Evolutionary conservation across 2,113 vertebrate species (phyloP).

Genomic region (Manacus vitellinus): DNA sequence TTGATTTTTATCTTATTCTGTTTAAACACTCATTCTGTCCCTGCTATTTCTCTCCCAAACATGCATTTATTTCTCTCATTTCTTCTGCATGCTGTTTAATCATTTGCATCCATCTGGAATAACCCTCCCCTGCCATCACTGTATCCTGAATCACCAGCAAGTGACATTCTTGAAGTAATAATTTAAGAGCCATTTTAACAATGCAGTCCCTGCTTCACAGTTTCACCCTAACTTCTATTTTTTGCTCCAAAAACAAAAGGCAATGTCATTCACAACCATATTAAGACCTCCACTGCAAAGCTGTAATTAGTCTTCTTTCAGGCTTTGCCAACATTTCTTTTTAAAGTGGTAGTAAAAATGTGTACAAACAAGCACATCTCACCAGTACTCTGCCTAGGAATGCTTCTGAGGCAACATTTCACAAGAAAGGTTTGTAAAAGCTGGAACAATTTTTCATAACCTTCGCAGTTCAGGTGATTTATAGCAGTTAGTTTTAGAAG

Average conservation of each 20-base stretch:
- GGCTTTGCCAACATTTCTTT: conserved; percentile 34
- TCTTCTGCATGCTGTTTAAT: conserved; percentile 38
- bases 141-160: conserved; percentile 52
- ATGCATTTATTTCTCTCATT: conserved; percentile 8
- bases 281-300: conserved; percentile 47
- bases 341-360: conserved; percentile 8
- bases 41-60: not conserved
- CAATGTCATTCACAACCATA: conserved; percentile 36
- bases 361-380: conserved; percentile 14
- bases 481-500: not conserved
- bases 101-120: conserved; percentile 48
- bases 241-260: conserved; percentile 57
- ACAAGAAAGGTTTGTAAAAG: not conserved
- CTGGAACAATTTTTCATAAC: not conserved
- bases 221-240: conserved; percentile 50
- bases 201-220: not conserved
- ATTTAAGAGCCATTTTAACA: conserved; percentile 50
- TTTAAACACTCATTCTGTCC: not conserved
- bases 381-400: not conserved
- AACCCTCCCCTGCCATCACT: conserved; percentile 27
- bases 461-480: not conserved
- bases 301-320: conserved; percentile 55
- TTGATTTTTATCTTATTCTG: conserved; percentile 36
- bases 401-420: not conserved
- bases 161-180: conserved; percentile 49